These are phyloP conservation scores for Anoncus sp. DNA, from an alignment of 2,888 invertebrate species.

Conservation along the genomic window DNA sequence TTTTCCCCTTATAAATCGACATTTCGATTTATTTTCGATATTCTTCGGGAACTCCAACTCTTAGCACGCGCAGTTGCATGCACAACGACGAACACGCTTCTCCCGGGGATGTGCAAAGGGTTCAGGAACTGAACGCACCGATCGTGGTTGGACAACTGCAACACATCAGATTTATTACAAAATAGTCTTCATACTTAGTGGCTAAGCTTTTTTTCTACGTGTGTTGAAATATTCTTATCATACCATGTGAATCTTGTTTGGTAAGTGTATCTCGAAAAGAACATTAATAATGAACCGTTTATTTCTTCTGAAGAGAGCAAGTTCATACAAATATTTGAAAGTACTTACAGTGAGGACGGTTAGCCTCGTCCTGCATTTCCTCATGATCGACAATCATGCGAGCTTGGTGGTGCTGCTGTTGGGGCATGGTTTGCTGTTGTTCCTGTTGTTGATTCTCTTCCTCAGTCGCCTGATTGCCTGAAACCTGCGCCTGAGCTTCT, in stretches of 20 bases:
- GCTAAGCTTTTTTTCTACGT: not conserved
- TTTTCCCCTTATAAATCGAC: conserved; percentile 13
- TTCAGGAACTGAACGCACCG: conserved; percentile 87
- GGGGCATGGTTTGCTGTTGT: conserved; percentile 78
- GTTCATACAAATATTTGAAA: not conserved
- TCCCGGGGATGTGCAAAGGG: conserved; percentile 84
- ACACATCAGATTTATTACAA: conserved; percentile 69
- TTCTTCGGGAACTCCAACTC: conserved; percentile 16
- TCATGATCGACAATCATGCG: conserved; percentile 80
- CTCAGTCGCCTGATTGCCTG: conserved; percentile 73
- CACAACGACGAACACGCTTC: conserved; percentile 90
- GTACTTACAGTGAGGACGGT: conserved; percentile 91
- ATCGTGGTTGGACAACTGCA: conserved; percentile 93
- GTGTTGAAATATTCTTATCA: too few relatives aligned
- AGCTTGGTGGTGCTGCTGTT: conserved; percentile 80
- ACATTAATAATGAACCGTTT: not conserved
- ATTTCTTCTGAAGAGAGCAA: not conserved
- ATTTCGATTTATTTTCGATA: conserved; percentile 8
- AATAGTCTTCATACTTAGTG: not conserved
- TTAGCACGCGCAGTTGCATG: conserved; percentile 90
- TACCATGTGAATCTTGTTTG: too few relatives aligned
- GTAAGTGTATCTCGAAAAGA: not conserved
- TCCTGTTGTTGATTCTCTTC: conserved; percentile 73
- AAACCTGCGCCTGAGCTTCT: conserved; percentile 77
- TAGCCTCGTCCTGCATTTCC: conserved; percentile 85